Evolutionary conservation across 2,797 vertebrate genomes (phyloP).

Genomic region (Pterois miles): DNA sequence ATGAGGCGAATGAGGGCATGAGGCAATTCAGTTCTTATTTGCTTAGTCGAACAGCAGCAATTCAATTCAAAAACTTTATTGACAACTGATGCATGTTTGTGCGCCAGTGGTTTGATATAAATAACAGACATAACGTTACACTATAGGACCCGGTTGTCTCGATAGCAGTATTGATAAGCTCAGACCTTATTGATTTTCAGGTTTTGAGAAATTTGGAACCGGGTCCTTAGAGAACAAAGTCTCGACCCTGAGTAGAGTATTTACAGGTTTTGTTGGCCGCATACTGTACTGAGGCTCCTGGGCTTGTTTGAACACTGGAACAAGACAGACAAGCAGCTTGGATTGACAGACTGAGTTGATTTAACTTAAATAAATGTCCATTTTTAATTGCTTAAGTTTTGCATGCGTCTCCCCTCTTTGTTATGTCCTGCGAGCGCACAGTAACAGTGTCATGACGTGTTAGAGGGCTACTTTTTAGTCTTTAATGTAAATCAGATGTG

Average conservation of each 20-base stretch:
- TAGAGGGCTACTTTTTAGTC: background rate
- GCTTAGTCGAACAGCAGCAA: background rate
- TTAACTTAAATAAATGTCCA: background rate
- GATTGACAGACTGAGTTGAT: background rate
- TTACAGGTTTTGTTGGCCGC: background rate
- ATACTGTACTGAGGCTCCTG: background rate
- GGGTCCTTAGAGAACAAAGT: too few relatives aligned
- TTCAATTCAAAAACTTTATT: background rate
- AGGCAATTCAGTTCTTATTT: background rate
- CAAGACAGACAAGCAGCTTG: background rate
- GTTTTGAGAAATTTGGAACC: too few relatives aligned
- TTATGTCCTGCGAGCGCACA: background rate
- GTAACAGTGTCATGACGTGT: background rate
- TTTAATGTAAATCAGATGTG: background rate
- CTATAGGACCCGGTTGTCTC: too few relatives aligned
- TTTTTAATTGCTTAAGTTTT: background rate
- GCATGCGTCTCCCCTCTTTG: background rate
- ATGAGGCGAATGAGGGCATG: background rate
- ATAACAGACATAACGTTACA: too few relatives aligned
- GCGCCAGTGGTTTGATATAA: background rate
- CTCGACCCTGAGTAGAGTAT: background rate
- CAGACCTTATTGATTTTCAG: accelerated
- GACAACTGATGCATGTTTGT: background rate
- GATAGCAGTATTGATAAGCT: too few relatives aligned
- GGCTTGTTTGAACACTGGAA: background rate